phyloP scores from a whole-genome alignment of 2,113 vertebrate species.

The Eudorcas thomsonii region DNA sequence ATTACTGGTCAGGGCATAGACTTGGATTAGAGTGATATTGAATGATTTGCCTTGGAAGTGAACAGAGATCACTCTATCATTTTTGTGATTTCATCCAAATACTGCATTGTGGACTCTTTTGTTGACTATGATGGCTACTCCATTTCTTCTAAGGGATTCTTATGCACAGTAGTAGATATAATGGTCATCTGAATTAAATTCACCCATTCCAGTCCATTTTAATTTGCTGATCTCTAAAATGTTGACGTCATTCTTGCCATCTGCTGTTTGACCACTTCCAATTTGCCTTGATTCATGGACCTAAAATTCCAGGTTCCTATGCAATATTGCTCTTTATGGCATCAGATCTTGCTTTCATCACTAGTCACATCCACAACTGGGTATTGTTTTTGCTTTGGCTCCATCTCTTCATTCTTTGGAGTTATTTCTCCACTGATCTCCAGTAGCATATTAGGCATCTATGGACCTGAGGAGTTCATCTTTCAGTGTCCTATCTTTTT shows the following conservation, averaged over 20 bases:
- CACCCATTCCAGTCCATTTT: neutral
- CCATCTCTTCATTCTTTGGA: neutral
- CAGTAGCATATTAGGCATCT: neutral
- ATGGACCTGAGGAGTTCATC: neutral
- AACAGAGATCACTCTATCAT: neutral
- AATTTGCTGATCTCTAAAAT: neutral
- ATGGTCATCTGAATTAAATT: neutral
- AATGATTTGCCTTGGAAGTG: neutral
- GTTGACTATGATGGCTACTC: neutral
- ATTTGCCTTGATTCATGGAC: neutral
- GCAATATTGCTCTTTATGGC: neutral
- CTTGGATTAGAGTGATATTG: neutral
- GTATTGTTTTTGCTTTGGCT: neutral
- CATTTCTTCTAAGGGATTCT: neutral
- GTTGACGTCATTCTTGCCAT: neutral
- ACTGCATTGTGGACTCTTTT: neutral
- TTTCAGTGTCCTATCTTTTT: neutral
- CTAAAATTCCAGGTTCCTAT: neutral
- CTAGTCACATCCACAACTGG: neutral
- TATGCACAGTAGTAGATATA: neutral
- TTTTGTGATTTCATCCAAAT: neutral
- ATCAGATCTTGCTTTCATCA: neutral
- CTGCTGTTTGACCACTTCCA: neutral
- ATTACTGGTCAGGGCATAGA: neutral
- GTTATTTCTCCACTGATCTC: neutral